phyloP scores from a whole-genome alignment of 2,113 vertebrate genomes.

The Prochilodus magdalenae region DNA sequence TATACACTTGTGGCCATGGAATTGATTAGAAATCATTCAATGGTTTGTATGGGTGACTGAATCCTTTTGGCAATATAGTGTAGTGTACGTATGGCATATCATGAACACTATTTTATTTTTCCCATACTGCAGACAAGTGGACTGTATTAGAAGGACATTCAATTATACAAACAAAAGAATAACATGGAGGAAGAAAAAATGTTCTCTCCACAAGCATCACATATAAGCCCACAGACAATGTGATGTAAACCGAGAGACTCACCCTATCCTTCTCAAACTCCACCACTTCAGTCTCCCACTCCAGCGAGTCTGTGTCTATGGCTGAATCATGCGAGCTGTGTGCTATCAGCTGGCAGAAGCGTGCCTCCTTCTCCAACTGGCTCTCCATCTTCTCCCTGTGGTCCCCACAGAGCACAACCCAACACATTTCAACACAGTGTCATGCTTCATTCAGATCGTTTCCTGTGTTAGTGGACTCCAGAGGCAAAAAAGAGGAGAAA shows the following conservation, averaged over 20 bases:
- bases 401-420: slow-evolving; percentile 45
- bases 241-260: slow-evolving; percentile 56
- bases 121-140: too few relatives aligned
- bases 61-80: too few relatives aligned
- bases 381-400: slow-evolving; percentile 94
- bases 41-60: too few relatives aligned
- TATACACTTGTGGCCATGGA: too few relatives aligned
- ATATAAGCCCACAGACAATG: too few relatives aligned
- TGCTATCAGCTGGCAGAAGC: slow-evolving; percentile 93
- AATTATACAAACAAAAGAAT: too few relatives aligned
- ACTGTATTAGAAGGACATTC: too few relatives aligned
- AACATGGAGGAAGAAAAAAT: too few relatives aligned
- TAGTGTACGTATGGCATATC: too few relatives aligned
- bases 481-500: not conserved
- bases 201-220: too few relatives aligned
- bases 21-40: too few relatives aligned
- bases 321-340: slow-evolving; percentile 97
- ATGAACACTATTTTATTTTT: too few relatives aligned
- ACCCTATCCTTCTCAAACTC: slow-evolving; percentile 97
- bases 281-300: slow-evolving; percentile 98
- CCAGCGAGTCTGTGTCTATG: slow-evolving; percentile 96
- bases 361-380: slow-evolving; percentile 93
- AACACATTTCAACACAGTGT: slow-evolving; percentile 6
- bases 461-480: not conserved
- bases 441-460: not conserved